These are phyloP conservation scores for Mesaphorura yosii DNA, from an alignment of 1,140 invertebrate species.

Conservation along the genomic window DNA sequence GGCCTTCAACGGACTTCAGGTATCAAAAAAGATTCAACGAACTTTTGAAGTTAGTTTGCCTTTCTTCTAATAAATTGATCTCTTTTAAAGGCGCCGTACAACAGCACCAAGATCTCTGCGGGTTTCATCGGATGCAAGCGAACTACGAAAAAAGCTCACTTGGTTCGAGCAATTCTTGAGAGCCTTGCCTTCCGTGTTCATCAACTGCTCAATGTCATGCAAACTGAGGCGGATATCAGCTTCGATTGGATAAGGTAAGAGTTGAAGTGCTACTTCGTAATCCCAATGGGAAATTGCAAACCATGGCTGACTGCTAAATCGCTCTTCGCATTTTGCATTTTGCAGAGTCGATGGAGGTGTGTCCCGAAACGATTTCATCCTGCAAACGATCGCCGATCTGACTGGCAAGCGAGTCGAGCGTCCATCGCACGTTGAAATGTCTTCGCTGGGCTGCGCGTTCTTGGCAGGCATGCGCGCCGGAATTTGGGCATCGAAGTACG, in stretches of 20 bases:
- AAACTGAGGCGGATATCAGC: constrained; percentile 49
- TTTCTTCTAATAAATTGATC: neutral
- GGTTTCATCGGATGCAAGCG: constrained; percentile 76
- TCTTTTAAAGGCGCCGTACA: constrained; percentile 62
- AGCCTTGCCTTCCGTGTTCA: constrained; percentile 72
- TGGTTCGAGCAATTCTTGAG: constrained; percentile 72
- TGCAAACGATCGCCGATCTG: constrained; percentile 73
- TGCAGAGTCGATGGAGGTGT: constrained; percentile 84
- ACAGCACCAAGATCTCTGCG: constrained; percentile 65
- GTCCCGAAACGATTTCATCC: constrained; percentile 76
- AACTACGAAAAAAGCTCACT: constrained; percentile 60
- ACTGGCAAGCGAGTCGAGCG: constrained; percentile 61
- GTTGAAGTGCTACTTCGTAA: neutral
- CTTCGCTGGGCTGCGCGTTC: constrained; percentile 64
- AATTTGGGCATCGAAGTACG: constrained; percentile 57
- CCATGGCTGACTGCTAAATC: neutral
- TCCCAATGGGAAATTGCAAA: neutral
- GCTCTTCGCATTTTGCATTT: neutral
- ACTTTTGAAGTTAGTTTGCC: too few species aligned
- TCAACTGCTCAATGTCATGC: constrained; percentile 57
- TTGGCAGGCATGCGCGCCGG: constrained; percentile 58
- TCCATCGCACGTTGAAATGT: constrained; percentile 53
- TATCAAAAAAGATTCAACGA: constrained; percentile 39
- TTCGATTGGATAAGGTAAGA: constrained; percentile 50
- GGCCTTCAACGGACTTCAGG: constrained; percentile 79